Evolutionary conservation across 1,140 invertebrate species (phyloP).

Genomic region (Pseudomyrmex pallidus): DNA sequence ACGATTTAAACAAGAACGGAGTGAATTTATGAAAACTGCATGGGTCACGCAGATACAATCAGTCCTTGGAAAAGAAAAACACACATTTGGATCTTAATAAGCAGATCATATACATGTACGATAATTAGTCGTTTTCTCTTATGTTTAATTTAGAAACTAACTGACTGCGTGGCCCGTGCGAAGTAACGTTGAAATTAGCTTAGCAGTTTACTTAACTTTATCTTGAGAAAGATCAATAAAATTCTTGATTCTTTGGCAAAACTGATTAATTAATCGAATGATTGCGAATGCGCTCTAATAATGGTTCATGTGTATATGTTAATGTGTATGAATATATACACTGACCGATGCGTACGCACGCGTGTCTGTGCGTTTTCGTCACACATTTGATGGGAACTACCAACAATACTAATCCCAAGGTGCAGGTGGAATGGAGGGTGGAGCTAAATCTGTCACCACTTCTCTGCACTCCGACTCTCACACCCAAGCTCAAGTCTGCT

Average conservation of each 20-base stretch:
- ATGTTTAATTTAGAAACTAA: no score
- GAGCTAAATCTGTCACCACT: slow-evolving; percentile 81
- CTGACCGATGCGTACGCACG: slow-evolving; percentile 32
- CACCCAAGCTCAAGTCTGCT: slow-evolving; percentile 82
- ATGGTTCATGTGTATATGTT: slow-evolving; percentile 20
- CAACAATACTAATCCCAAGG: slow-evolving; percentile 84
- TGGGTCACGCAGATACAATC: not conserved
- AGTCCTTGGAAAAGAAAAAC: not conserved
- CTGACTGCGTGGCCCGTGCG: not conserved
- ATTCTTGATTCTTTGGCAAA: not conserved
- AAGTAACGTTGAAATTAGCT: slow-evolving; percentile 31
- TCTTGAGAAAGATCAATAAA: not conserved
- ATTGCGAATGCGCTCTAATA: slow-evolving; percentile 29
- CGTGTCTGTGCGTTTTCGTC: slow-evolving; percentile 45
- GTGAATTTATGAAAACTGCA: slow-evolving; percentile 1
- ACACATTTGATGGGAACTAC: slow-evolving; percentile 73
- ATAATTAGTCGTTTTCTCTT: no score
- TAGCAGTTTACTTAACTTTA: slow-evolving; percentile 9
- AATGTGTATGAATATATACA: slow-evolving; percentile 21
- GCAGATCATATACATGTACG: not conserved
- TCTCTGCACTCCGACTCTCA: slow-evolving; percentile 81
- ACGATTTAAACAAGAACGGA: not conserved
- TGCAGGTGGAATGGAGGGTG: slow-evolving; percentile 83
- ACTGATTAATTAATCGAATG: not conserved
- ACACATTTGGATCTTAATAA: not conserved